Evolutionary conservation across 2,113 vertebrate species (phyloP), one percentile per base, ranked within the genome.

Genomic region (Cyphomyrus plagiostoma): DNA sequence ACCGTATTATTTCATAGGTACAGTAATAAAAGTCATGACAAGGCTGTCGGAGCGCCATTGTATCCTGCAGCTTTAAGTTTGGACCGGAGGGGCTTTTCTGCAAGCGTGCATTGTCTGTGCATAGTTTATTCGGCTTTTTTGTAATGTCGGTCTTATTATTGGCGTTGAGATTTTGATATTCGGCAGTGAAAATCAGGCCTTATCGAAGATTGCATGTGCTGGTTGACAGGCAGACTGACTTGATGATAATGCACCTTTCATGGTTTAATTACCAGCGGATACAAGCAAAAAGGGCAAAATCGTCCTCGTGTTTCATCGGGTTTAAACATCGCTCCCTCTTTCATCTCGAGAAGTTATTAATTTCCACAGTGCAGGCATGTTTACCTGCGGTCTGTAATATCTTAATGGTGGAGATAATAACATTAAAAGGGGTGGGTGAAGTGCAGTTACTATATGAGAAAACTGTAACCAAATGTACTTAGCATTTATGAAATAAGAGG

Each of bases 81-180:
- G 62, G 17, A 80, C 35, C 35, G 74, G 35, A 39, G 74, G 74
- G 11, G 74, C 74, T 80, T 74, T 74, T 39, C 35, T 80, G 26
- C 62, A 26, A 70, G 11, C 62, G 9, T 70, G 74, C 74, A 80
- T 80, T 42, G 35, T 80, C 74, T 80, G 35, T 42, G 39, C 74
- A 42, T 80, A 80, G 74, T 80, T 80, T 80, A 70, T 70, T 26
- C 62, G n/a, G 62, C 62, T 77, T 80, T 80, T 77, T 77, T 77
- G 17, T 42, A 42, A 39, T 42, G 35, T 42, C 26, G 3, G 30
- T 35, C 66, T 74, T 13, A 74, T 30, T 35, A 30, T 10, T 74
- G n/a, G 1, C 13, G 74, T 42, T 42, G 35, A 15, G 35, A 80
- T 86, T n/a, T 86, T 86, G 83, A 23, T 49, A 50, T 50, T 86